Conservation (phyloP, 2,888 invertebrate species). For the Trypoxylon attenuatum region DNA sequence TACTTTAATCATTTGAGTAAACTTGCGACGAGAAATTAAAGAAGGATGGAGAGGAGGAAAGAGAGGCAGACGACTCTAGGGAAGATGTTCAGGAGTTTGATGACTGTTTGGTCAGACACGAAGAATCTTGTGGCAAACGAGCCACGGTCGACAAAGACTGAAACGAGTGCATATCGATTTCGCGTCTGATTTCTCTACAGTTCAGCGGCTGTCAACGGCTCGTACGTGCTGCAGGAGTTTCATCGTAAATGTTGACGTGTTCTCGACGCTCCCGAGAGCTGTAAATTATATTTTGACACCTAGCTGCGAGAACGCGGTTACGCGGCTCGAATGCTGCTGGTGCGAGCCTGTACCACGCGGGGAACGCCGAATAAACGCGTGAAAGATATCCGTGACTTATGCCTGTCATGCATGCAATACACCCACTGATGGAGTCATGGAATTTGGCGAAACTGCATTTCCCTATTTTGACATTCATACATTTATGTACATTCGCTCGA, state of each 20-base stretch:
- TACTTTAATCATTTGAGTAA: no score
- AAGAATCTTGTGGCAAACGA: not conserved
- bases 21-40: no score
- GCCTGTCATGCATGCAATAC: no score
- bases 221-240: not conserved
- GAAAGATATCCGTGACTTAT: not conserved
- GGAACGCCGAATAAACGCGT: not conserved
- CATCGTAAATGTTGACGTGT: not conserved
- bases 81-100: no score
- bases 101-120: not conserved
- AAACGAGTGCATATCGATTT: constrained; percentile 2
- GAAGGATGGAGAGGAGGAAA: no score
- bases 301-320: not conserved
- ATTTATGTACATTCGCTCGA: no score
- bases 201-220: not conserved
- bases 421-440: no score
- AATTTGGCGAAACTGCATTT: no score
- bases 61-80: no score
- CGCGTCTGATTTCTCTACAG: constrained; percentile 1
- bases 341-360: no score
- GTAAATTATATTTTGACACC: constrained; percentile 5
- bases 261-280: not conserved
- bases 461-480: no score
- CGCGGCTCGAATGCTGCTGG: not conserved
- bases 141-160: not conserved